Conservation (phyloP, 2,888 invertebrate genomes). For the Patella ulyssiponensis region DNA sequence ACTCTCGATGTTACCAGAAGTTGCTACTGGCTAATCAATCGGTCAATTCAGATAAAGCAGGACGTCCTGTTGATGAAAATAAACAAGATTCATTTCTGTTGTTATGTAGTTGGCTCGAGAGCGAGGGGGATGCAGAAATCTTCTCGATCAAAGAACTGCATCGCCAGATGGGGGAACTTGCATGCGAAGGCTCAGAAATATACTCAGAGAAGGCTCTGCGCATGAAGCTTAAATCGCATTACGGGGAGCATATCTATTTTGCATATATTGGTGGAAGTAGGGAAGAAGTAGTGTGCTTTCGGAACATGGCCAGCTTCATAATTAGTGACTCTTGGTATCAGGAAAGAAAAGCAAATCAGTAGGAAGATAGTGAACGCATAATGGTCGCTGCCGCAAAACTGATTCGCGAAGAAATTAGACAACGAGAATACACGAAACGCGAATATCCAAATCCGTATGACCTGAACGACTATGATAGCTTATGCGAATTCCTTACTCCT, state of each 20-base stretch:
- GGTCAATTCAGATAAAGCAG: too few relatives aligned
- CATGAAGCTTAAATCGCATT: neutral
- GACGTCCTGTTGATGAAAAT: too few relatives aligned
- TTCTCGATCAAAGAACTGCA: too few relatives aligned
- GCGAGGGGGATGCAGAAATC: too few relatives aligned
- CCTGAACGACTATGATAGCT: neutral
- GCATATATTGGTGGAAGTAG: too few relatives aligned
- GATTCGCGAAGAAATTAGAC: neutral
- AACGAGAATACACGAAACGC: neutral
- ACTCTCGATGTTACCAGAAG: too few relatives aligned
- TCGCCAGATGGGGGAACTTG: too few relatives aligned
- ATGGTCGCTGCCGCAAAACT: neutral
- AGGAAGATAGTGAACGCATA: neutral
- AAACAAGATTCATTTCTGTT: too few relatives aligned
- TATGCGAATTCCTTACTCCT: neutral
- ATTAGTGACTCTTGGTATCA: neutral
- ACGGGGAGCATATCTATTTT: neutral
- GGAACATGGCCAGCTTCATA: neutral
- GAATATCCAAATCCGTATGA: neutral
- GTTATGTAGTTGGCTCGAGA: too few relatives aligned
- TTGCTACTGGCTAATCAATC: too few relatives aligned
- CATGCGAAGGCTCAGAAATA: too few relatives aligned
- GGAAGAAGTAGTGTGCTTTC: neutral
- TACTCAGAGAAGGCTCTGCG: too few relatives aligned
- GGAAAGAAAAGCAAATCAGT: neutral